Percentiles rank a stretch among this genome's conserved stretches.
Evolutionary conservation across 2,888 invertebrate species (phyloP).

Genomic region (Calameuta filiformis): DNA sequence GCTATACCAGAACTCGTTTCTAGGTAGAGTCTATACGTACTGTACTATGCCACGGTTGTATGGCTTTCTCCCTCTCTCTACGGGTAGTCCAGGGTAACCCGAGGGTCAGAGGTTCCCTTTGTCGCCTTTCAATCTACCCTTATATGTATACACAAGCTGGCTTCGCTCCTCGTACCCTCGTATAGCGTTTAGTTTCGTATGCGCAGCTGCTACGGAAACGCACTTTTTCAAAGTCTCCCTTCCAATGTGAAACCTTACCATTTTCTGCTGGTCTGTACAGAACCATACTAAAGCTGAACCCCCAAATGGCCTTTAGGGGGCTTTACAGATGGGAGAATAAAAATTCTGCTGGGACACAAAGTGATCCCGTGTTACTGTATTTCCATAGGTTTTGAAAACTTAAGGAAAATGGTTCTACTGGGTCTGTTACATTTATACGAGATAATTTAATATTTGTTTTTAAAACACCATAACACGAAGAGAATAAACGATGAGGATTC

Average conservation of each 20-base stretch:
- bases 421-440: no score
- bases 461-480: no score
- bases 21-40: neutral
- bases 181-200: no score
- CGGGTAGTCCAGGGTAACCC: constrained; percentile 37
- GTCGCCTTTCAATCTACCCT: constrained; percentile 39
- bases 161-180: neutral
- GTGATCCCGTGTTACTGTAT: no score
- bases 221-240: constrained; percentile 38
- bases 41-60: constrained; percentile 7
- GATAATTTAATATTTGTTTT: no score
- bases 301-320: no score
- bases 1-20: no score
- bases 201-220: constrained; percentile 30
- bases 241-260: constrained; percentile 17
- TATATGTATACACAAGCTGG: constrained; percentile 10
- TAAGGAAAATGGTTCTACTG: no score
- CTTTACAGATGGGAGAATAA: constrained; percentile 28
- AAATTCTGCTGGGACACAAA: constrained; percentile 53
- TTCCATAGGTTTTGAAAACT: no score
- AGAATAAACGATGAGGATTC: no score
- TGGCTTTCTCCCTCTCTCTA: constrained; percentile 18
- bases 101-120: constrained; percentile 56
- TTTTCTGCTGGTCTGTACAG: no score
- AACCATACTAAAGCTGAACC: no score